Evolutionary conservation across 2,888 invertebrate species (phyloP).

Genomic region (Anoplius nigerrimus): DNA sequence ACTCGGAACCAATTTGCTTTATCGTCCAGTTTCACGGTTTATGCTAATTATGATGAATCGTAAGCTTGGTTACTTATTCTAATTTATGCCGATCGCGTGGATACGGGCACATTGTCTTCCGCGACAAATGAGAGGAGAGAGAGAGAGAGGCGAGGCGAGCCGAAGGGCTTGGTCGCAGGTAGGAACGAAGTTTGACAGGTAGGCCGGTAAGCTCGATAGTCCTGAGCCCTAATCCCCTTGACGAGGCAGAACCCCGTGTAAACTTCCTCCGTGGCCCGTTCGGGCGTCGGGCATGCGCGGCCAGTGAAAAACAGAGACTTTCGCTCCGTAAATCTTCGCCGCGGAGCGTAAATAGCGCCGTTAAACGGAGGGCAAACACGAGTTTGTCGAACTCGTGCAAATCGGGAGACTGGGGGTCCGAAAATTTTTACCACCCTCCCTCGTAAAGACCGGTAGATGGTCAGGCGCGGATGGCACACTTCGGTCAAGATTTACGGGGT

Average conservation of each 20-base stretch:
- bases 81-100: constrained; percentile 62
- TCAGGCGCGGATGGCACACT: background rate
- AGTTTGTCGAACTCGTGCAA: background rate
- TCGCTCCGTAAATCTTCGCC: constrained; percentile 43
- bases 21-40: constrained; percentile 44
- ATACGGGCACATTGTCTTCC: constrained; percentile 48
- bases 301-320: constrained; percentile 39
- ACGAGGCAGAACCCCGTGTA: constrained; percentile 43
- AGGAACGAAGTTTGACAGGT: constrained; percentile 37
- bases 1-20: constrained; percentile 31
- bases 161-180: constrained; percentile 43
- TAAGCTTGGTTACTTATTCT: constrained; percentile 61
- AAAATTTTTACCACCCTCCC: constrained; percentile 17
- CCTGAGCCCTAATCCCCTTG: constrained; percentile 59
- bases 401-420: background rate
- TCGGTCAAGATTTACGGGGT: constrained; percentile 8
- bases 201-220: constrained; percentile 36
- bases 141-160: constrained; percentile 31
- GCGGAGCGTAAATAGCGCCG: constrained; percentile 14
- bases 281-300: constrained; percentile 3
- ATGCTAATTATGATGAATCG: constrained; percentile 52
- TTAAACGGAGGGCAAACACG: constrained; percentile 12
- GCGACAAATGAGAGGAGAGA: constrained; percentile 38
- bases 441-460: background rate
- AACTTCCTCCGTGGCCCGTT: constrained; percentile 5